These are phyloP conservation scores for Hoplodrina ambigua DNA, from an alignment of 2,888 invertebrate genomes.

Conservation along the genomic window DNA sequence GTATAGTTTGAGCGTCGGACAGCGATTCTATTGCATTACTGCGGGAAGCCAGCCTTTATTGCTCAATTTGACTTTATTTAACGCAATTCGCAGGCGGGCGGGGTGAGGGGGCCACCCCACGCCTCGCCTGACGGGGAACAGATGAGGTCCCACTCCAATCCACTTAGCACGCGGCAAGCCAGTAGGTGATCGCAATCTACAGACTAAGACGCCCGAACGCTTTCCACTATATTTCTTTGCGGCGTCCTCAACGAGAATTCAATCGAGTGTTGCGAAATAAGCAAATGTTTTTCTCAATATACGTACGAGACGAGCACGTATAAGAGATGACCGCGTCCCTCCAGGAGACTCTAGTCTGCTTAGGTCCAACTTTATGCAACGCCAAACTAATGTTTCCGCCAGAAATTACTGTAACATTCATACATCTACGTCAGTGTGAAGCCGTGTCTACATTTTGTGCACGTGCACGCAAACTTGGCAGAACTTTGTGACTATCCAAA, in stretches of 20 bases:
- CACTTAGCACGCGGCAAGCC: constrained; percentile 86
- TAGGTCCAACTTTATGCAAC: constrained; percentile 64
- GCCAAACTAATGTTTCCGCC: constrained; percentile 68
- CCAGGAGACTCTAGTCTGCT: constrained; percentile 18
- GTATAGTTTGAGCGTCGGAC: constrained; percentile 77
- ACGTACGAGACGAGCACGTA: constrained; percentile 39
- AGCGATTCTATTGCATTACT: constrained; percentile 87
- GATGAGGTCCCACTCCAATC: constrained; percentile 89
- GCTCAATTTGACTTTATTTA: constrained; percentile 91
- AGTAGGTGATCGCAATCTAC: constrained; percentile 84
- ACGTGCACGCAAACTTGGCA: constrained; percentile 74
- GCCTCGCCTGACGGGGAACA: constrained; percentile 85
- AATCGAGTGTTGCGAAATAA: constrained; percentile 63
- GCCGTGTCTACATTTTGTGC: constrained; percentile 66
- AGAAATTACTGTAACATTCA: constrained; percentile 68
- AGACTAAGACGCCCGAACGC: constrained; percentile 72
- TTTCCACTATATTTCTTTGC: constrained; percentile 73
- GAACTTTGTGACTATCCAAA: constrained; percentile 76
- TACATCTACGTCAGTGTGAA: constrained; percentile 57
- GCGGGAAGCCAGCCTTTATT: constrained; percentile 88
- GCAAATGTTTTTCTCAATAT: constrained; percentile 53
- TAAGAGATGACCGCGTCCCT: constrained; percentile 43
- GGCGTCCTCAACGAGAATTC: constrained; percentile 66
- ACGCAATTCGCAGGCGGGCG: constrained; percentile 79
- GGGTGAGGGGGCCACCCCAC: constrained; percentile 68